Conservation (phyloP, 2,113 vertebrate species). For the Tetrao urogallus region DNA sequence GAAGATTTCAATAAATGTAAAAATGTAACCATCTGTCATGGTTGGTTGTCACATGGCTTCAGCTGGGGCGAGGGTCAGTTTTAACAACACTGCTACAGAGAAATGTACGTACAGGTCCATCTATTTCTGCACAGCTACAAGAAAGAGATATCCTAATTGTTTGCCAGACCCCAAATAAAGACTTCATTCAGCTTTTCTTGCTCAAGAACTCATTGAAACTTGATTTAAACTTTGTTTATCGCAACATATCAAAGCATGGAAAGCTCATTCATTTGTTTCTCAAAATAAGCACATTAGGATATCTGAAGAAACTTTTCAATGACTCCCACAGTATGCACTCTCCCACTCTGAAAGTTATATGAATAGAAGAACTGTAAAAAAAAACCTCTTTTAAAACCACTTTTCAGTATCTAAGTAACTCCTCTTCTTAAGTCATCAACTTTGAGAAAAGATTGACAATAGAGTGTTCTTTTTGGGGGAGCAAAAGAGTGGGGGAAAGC, state of each 20-base stretch:
- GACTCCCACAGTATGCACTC: neutral
- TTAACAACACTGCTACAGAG: neutral
- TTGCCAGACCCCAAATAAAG: neutral
- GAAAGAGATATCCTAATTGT: neutral
- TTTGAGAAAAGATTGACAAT: conserved; percentile 14
- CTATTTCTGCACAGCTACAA: neutral
- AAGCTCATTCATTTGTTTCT: neutral
- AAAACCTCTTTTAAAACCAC: neutral
- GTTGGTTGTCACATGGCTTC: neutral
- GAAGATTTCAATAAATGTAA: neutral
- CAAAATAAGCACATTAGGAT: neutral
- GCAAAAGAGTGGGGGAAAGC: neutral
- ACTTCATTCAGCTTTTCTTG: neutral
- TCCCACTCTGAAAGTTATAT: neutral
- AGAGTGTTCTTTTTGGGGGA: neutral
- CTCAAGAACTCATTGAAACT: neutral
- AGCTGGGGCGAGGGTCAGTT: neutral
- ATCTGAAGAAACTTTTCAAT: neutral
- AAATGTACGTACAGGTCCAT: neutral
- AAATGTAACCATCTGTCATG: fast-evolving
- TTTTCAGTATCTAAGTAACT: neutral
- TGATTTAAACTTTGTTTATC: neutral
- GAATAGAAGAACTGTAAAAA: neutral
- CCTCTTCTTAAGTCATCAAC: neutral
- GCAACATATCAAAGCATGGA: neutral